These are phyloP conservation scores for Chrysemys picta DNA, from an alignment of 2,113 vertebrate genomes.

Conservation along the genomic window DNA sequence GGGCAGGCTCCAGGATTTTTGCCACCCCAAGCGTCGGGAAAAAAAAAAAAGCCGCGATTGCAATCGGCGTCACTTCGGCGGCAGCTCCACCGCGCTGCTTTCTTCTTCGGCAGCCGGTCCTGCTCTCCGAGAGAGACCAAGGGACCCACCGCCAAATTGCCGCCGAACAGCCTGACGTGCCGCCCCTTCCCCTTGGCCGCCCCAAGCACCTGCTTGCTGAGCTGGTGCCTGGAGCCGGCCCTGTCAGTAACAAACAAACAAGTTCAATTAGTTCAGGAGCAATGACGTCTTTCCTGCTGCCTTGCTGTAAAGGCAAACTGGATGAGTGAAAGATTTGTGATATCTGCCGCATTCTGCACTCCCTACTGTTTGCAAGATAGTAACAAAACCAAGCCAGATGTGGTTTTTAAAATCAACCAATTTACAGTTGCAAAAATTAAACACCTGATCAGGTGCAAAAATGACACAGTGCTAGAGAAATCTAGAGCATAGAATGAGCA, in stretches of 20 bases:
- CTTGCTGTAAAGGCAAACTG: not conserved
- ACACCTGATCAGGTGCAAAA: not conserved
- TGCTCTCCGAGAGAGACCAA: no score
- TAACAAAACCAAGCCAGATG: not conserved
- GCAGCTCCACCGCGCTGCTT: no score
- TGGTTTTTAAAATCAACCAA: not conserved
- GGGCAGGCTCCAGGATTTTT: no score
- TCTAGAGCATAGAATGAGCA: not conserved
- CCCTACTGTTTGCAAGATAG: not conserved
- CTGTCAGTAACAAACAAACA: rapidly evolving
- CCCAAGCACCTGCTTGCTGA: no score
- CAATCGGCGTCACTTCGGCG: no score
- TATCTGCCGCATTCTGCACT: not conserved
- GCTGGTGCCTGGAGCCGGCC: no score
- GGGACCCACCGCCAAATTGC: no score
- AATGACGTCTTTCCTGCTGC: not conserved
- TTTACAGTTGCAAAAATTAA: not conserved
- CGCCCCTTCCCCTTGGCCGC: no score
- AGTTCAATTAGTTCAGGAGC: rapidly evolving
- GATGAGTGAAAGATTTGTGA: not conserved
- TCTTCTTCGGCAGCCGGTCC: no score
- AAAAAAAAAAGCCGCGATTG: no score
- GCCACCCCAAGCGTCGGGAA: no score
- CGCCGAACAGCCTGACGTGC: no score
- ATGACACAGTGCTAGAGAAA: not conserved